Evolutionary conservation across 2,888 invertebrate species (phyloP).

Genomic region (Acrocyrtus sp.): DNA sequence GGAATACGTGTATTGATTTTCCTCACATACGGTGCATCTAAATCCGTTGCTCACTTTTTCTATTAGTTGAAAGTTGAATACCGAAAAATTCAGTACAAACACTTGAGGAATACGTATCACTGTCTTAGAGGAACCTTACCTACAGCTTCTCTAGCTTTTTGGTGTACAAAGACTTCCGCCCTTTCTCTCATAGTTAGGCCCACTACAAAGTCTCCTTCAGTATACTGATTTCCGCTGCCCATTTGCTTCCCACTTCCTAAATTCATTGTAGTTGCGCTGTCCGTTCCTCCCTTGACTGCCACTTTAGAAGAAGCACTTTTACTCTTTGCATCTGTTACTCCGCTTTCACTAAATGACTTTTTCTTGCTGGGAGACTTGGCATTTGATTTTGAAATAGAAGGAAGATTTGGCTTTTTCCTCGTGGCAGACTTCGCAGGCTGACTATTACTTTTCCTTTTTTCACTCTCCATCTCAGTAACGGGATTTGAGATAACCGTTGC

Average conservation of each 20-base stretch:
- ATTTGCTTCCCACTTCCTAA: not conserved
- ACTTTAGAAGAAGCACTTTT: no score
- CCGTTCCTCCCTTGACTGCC: not conserved
- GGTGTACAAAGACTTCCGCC: conserved; percentile 49
- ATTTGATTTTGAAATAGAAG: not conserved
- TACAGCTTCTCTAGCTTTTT: conserved; percentile 46
- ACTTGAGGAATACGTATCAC: not conserved
- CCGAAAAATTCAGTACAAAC: conserved; percentile 8
- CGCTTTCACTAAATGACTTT: conserved; percentile 5
- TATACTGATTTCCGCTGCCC: not conserved
- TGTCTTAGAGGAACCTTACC: conserved; percentile 31
- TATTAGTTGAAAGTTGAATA: conserved; percentile 13
- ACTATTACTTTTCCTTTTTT: no score
- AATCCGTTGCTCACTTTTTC: conserved; percentile 39
- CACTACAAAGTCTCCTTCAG: conserved; percentile 22
- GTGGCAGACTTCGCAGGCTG: not conserved
- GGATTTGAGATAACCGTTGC: no score
- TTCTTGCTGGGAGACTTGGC: not conserved
- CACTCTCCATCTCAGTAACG: no score
- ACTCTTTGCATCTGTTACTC: no score
- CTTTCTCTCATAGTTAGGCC: conserved; percentile 55
- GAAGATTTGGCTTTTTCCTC: conserved; percentile 14
- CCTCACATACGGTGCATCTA: conserved; percentile 36
- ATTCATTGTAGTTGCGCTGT: not conserved
- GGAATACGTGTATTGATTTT: conserved; percentile 31